phyloP scores from a whole-genome alignment of 2,797 vertebrate genomes.

The Champsocephalus gunnari region DNA sequence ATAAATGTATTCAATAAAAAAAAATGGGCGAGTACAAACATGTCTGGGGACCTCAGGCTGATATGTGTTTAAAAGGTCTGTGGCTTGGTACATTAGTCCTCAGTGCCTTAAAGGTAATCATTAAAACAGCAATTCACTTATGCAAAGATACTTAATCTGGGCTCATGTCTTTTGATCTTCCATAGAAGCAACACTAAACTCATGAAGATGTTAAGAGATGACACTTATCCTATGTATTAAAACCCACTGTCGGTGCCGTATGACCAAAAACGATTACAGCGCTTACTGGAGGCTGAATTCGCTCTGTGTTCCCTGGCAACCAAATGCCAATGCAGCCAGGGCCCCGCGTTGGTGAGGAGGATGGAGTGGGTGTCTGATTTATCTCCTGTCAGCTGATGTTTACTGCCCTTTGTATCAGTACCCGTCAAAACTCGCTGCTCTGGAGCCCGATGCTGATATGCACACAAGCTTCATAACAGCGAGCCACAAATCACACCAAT shows the following conservation, averaged over 20 bases:
- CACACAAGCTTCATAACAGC: slow-evolving; percentile 9
- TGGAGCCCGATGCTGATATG: slow-evolving; percentile 43
- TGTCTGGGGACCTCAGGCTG: background rate
- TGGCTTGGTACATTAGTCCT: background rate
- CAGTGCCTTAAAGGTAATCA: background rate
- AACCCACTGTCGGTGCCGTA: slow-evolving; percentile 13
- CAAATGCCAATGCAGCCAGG: slow-evolving; percentile 48
- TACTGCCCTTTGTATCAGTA: slow-evolving; percentile 63
- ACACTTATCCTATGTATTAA: slow-evolving; percentile 13
- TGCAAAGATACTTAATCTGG: background rate
- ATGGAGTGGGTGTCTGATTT: slow-evolving; percentile 72
- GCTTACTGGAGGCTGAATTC: slow-evolving; percentile 40
- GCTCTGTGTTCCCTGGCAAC: slow-evolving; percentile 73
- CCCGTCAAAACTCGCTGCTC: slow-evolving; percentile 49
- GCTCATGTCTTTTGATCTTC: slow-evolving; percentile 18
- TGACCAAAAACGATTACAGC: slow-evolving; percentile 19
- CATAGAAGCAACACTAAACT: slow-evolving; percentile 2
- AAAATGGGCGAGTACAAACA: background rate
- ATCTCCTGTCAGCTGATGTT: slow-evolving; percentile 71
- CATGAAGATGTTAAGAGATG: slow-evolving; percentile 3
- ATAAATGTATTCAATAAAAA: background rate
- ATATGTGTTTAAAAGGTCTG: background rate
- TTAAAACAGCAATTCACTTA: slow-evolving; percentile 6
- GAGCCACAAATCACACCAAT: slow-evolving; percentile 38
- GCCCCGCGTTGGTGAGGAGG: slow-evolving; percentile 52